phyloP scores from a whole-genome alignment of 2,113 vertebrate genomes.

The Sinocyclocheilus maitianheensis region DNA sequence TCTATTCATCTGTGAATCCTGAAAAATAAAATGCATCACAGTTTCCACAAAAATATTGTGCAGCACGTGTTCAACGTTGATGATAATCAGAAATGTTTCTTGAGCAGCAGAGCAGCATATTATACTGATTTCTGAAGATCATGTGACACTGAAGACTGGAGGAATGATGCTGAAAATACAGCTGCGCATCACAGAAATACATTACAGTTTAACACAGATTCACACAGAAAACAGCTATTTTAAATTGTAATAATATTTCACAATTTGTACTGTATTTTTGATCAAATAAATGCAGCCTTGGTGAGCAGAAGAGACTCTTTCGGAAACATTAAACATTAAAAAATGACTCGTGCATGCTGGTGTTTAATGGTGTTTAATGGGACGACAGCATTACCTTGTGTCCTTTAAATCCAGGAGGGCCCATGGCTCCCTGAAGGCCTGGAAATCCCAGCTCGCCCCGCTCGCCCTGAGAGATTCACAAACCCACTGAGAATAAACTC shows the following conservation, averaged over 20 bases:
- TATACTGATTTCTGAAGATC: neutral
- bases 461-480: conserved; percentile 57
- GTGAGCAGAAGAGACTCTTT: neutral
- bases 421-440: conserved; percentile 66
- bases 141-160: conserved; percentile 6
- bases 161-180: neutral
- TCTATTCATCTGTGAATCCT: no score
- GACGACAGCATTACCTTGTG: conserved; percentile 67
- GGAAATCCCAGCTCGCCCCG: conserved; percentile 67
- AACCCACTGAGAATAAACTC: neutral
- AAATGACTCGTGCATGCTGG: neutral
- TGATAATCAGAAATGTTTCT: neutral
- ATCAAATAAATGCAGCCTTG: neutral
- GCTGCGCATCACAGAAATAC: neutral
- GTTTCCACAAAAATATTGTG: neutral
- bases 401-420: conserved; percentile 75
- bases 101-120: neutral
- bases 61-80: neutral
- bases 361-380: neutral
- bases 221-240: neutral
- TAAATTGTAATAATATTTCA: fast-evolving
- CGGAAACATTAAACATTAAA: neutral
- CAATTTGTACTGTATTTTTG: neutral
- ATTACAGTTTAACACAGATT: neutral
- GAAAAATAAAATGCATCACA: no score